phyloP scores from a whole-genome alignment of 2,113 vertebrate genomes.

The Sigmodon hispidus region DNA sequence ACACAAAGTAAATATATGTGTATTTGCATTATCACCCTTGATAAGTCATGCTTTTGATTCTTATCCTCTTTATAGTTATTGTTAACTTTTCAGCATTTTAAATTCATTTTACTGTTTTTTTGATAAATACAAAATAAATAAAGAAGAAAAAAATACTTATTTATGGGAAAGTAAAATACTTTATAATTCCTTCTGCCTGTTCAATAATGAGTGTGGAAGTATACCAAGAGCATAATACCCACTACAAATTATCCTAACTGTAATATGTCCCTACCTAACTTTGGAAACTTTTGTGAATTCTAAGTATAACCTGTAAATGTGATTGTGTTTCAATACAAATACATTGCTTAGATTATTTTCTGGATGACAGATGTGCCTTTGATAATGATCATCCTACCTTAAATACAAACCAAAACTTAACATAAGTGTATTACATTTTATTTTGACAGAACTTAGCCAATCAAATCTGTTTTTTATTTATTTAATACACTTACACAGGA shows the following conservation, averaged over 20 bases:
- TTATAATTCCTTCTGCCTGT: background rate
- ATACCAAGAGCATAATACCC: conserved; percentile 40
- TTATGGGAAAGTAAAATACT: conserved; percentile 55
- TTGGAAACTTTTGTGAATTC: conserved; percentile 23
- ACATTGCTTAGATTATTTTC: conserved; percentile 34
- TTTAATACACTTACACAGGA: background rate
- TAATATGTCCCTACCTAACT: conserved; percentile 31
- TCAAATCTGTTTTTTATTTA: conserved; percentile 3
- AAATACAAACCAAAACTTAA: conserved; percentile 1
- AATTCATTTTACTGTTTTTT: too few relatives aligned
- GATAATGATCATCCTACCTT: conserved; percentile 20
- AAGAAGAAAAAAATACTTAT: too few relatives aligned
- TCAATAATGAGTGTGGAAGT: conserved; percentile 11
- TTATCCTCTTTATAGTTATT: too few relatives aligned
- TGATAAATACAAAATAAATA: too few relatives aligned
- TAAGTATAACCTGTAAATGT: conserved; percentile 34
- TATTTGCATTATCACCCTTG: too few relatives aligned
- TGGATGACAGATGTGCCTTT: background rate
- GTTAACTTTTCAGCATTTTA: too few relatives aligned
- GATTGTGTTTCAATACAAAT: conserved; percentile 37
- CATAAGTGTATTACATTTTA: conserved; percentile 27
- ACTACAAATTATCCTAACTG: conserved; percentile 41
- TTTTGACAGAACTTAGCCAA: conserved; percentile 4
- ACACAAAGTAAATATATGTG: too few relatives aligned
- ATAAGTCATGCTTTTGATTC: too few relatives aligned